Evolutionary conservation across 2,888 invertebrate species (phyloP).

Genomic region (Mechanitis mazaeus): DNA sequence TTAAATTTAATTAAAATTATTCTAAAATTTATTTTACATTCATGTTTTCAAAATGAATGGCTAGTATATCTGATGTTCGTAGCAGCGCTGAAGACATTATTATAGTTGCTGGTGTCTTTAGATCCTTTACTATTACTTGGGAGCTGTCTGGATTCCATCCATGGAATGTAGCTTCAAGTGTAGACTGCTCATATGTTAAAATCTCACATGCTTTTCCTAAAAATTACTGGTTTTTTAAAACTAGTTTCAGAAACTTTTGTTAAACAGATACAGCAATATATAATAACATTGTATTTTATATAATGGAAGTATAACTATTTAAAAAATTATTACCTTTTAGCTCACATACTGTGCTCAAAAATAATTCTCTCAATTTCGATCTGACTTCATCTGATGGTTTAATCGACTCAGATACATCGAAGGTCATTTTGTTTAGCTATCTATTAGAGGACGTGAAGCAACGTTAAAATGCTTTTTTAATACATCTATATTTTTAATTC

Average conservation of each 20-base stretch:
- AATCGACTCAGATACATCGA: slow-evolving; percentile 30
- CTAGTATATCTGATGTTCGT: slow-evolving; percentile 55
- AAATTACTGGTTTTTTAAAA: slow-evolving; percentile 19
- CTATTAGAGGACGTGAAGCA: too few relatives aligned
- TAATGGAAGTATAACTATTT: background rate
- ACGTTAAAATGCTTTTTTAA: too few relatives aligned
- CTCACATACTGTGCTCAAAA: slow-evolving; percentile 50
- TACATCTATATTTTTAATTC: too few relatives aligned
- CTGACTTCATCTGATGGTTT: slow-evolving; percentile 45
- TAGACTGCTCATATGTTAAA: slow-evolving; percentile 55
- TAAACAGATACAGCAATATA: too few relatives aligned
- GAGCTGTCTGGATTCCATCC: slow-evolving; percentile 57
- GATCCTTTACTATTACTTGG: slow-evolving; percentile 49
- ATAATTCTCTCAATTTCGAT: slow-evolving; percentile 54
- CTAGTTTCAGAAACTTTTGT: background rate
- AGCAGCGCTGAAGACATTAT: slow-evolving; percentile 50
- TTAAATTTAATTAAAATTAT: too few relatives aligned
- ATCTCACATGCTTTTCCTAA: slow-evolving; percentile 54
- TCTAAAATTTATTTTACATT: background rate
- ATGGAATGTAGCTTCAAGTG: slow-evolving; percentile 48
- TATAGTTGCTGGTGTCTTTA: slow-evolving; percentile 53
- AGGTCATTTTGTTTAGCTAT: slow-evolving; percentile 13
- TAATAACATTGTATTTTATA: too few relatives aligned
- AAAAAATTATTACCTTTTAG: slow-evolving; percentile 46
- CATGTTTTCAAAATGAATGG: slow-evolving; percentile 47